A percentile compares a stretch with the other conserved stretches of the same genome.
These are phyloP conservation scores for Rafetus swinhoei DNA, from an alignment of 2,113 vertebrate species.

Conservation along the genomic window DNA sequence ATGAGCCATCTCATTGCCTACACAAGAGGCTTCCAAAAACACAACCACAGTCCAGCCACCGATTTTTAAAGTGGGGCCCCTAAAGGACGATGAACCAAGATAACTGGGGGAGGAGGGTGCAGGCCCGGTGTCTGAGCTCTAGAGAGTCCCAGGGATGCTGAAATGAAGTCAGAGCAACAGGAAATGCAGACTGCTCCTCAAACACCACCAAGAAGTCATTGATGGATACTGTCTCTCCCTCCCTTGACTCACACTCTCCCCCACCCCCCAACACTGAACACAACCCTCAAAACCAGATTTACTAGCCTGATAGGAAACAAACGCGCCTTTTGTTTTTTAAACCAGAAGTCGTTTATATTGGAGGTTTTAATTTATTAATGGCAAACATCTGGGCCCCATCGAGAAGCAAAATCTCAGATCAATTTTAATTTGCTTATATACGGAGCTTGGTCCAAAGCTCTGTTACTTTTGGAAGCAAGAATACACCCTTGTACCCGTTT, in stretches of 20 bases:
- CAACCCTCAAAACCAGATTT: background rate
- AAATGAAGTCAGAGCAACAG: background rate
- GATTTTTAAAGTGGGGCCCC: fast-evolving
- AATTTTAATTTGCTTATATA: fast-evolving
- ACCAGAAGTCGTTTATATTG: background rate
- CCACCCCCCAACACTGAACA: background rate
- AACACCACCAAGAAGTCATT: background rate
- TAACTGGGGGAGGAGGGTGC: background rate
- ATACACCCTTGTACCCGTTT: background rate
- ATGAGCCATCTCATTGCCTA: fast-evolving
- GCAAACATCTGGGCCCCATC: background rate
- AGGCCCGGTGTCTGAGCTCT: background rate
- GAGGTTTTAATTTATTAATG: background rate
- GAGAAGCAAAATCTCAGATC: background rate
- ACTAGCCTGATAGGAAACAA: background rate
- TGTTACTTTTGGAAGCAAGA: fast-evolving
- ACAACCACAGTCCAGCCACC: background rate
- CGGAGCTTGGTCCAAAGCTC: fast-evolving
- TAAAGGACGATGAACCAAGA: background rate
- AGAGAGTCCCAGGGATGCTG: background rate
- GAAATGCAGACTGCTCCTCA: background rate
- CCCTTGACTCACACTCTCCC: background rate
- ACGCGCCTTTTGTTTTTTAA: background rate
- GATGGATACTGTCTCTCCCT: background rate
- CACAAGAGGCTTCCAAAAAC: background rate